Evolutionary conservation across 2,888 invertebrate species (phyloP).

Genomic region (Hanleya hanleyi): DNA sequence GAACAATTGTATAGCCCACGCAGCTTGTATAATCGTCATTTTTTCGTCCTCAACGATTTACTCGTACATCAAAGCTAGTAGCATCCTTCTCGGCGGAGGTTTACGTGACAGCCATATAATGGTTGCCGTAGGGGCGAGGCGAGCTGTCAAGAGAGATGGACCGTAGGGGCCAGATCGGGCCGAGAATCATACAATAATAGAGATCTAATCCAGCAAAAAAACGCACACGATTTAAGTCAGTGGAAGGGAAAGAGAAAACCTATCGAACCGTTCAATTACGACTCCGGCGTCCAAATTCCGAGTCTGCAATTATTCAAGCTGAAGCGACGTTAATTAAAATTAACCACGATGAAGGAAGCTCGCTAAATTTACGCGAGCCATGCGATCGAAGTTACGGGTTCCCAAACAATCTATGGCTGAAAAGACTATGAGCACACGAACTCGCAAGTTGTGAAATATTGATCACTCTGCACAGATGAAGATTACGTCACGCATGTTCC

Average conservation of each 20-base stretch:
- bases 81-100: too few species aligned
- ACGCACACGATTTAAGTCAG: not conserved
- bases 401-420: not conserved
- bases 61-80: not conserved
- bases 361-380: conserved; percentile 3
- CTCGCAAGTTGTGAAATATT: conserved; percentile 2
- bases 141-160: conserved; percentile 1
- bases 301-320: conserved; percentile 9
- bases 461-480: conserved; percentile 1
- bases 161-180: not conserved
- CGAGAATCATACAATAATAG: not conserved
- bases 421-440: not conserved
- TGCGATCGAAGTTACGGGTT: conserved; percentile 9
- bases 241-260: not conserved
- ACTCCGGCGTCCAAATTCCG: not conserved
- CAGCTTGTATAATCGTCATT: too few species aligned
- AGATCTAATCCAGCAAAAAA: too few species aligned
- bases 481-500: conserved; percentile 4
- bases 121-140: not conserved
- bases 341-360: not conserved
- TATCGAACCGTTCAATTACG: conserved; percentile 7
- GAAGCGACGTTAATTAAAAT: conserved; percentile 9
- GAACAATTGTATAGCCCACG: too few species aligned
- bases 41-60: not conserved
- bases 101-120: conserved; percentile 6